Percentiles rank a stretch among this genome's conserved stretches.
These are phyloP conservation scores for Zaprionus camerounensis DNA, from an alignment of 1,140 invertebrate species.

Conservation along the genomic window DNA sequence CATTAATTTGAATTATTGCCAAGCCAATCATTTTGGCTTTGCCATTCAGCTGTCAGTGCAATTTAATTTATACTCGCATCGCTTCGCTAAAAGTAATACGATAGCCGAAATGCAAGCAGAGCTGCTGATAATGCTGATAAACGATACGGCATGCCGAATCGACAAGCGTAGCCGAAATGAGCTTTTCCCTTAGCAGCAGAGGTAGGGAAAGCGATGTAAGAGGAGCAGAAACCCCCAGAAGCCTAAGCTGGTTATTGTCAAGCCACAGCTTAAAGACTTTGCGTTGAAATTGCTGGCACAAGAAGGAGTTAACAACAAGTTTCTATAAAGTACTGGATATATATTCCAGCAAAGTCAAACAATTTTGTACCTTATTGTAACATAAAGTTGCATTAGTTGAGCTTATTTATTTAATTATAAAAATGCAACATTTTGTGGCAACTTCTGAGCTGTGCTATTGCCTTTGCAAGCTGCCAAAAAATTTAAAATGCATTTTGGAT, in stretches of 20 bases:
- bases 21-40: conserved; percentile 73
- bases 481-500: conserved; percentile 39
- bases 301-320: neutral
- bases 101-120: conserved; percentile 39
- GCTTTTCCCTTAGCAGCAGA: neutral
- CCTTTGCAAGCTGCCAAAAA: conserved; percentile 22
- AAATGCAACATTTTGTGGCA: conserved; percentile 3
- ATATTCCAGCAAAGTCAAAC: neutral
- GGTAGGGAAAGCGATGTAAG: neutral
- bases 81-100: conserved; percentile 26
- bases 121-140: conserved; percentile 48
- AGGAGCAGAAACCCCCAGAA: neutral
- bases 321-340: neutral
- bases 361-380: neutral
- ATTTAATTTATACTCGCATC: conserved; percentile 59
- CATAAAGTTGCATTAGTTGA: neutral
- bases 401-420: conserved; percentile 1
- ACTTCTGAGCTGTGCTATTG: neutral
- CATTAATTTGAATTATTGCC: conserved; percentile 82
- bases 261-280: conserved; percentile 29
- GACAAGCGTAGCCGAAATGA: conserved; percentile 3
- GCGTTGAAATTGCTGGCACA: neutral
- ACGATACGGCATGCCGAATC: conserved; percentile 27
- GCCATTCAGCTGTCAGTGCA: conserved; percentile 72
- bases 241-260: conserved; percentile 26